Base-by-base conservation (phyloP, 2,113 vertebrate genomes). In the Corynorhinus townsendii region DNA sequence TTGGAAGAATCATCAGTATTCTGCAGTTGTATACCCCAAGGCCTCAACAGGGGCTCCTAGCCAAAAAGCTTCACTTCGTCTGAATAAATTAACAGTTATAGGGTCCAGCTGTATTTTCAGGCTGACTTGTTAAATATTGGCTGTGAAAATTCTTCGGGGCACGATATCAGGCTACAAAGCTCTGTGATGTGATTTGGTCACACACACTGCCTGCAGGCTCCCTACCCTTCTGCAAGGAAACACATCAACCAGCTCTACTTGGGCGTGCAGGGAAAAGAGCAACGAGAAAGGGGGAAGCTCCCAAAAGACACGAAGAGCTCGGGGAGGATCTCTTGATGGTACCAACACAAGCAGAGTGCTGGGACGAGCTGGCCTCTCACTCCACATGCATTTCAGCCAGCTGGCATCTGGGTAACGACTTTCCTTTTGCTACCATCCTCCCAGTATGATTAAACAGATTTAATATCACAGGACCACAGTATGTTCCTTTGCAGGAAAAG, bases 61-160 rank as follows among this genome's bases (percentile, higher is more conserved):
- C 97, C 94, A 97, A 95, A 95, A 96, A 85, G 88, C 96, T 97
- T 95, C 76, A 72, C 95, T 96, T 97, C 71, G 40, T 96, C 89
- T 90, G 97, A 95, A 96, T 97, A 96, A 96, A 97, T 96, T 85
- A 97, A 96, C 95, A 93, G 93, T 96, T 97, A 96, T 93, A 87
- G 96, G 95, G 96, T 93, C 97, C 97, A 97, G 96, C 96, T 97
- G 96, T 97, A 97, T 97, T 94, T 97, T 92, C 69, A 88, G 90
- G 81, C 97, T 95, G 93, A 97, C 95, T 97, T 90, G 94, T 96
- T 95, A 94, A 97, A 97, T 97, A 96, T 97, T 85, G 94, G 96
- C 97, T 92, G 75, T 77, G 96, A 95, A 94, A 97, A 96, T 92
- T 92, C 93, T 90, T 97, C 26, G 38, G 92, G 93, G 87, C 87